Percentiles rank a stretch among this genome's conserved stretches.
These are phyloP conservation scores for Scaptomyza montana DNA, from an alignment of 1,140 invertebrate genomes.

Conservation along the genomic window DNA sequence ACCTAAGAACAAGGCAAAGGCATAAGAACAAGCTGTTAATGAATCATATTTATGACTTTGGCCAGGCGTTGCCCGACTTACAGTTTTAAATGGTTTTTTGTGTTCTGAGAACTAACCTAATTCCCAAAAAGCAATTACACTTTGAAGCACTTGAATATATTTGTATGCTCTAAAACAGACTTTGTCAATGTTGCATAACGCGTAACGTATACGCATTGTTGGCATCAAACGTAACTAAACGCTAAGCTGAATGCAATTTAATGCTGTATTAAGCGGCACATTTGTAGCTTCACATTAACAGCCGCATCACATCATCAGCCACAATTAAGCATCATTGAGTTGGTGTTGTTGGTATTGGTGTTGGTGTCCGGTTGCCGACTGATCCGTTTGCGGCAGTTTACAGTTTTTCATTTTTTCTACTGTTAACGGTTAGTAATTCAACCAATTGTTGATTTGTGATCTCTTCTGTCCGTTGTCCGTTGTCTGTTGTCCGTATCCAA, in stretches of 20 bases:
- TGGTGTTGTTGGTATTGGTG: constrained; percentile 36
- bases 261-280: constrained; percentile 64
- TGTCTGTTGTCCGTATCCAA: constrained; percentile 12
- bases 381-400: constrained; percentile 66
- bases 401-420: constrained; percentile 18
- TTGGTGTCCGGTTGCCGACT: constrained; percentile 64
- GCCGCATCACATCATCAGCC: background rate
- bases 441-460: constrained; percentile 45
- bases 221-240: background rate
- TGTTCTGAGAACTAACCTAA: background rate
- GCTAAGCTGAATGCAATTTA: constrained; percentile 54
- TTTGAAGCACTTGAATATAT: background rate
- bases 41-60: background rate
- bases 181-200: no score
- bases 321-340: constrained; percentile 64
- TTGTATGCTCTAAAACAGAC: no score
- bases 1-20: background rate
- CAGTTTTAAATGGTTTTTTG: no score
- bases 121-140: background rate
- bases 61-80: no score
- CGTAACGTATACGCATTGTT: background rate
- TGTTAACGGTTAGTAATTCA: constrained; percentile 24
- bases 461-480: background rate
- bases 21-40: background rate
- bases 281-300: constrained; percentile 39